A percentile compares a stretch with the other conserved stretches of the same genome.
phyloP scores from a whole-genome alignment of 2,797 vertebrate genomes.

The Sebastes hopkinsi region DNA sequence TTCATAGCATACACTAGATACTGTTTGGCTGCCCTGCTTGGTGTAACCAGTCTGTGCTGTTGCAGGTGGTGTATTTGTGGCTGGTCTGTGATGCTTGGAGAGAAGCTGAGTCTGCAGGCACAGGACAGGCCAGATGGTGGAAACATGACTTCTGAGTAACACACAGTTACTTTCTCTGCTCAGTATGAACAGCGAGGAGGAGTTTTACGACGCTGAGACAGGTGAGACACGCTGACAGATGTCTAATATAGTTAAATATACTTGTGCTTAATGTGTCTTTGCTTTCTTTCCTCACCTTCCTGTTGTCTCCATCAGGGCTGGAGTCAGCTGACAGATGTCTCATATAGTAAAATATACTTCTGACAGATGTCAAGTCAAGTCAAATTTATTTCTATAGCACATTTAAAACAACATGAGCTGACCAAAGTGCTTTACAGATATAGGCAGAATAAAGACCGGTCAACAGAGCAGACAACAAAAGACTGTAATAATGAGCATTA shows the following conservation, averaged over 20 bases:
- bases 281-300: conserved; percentile 15
- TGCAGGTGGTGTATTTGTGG: conserved; percentile 52
- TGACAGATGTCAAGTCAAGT: conserved; percentile 40
- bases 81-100: conserved; percentile 62
- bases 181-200: conserved; percentile 96
- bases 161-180: conserved; percentile 50
- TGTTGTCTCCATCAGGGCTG: conserved; percentile 42
- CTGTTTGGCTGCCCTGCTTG: background rate
- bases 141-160: conserved; percentile 78
- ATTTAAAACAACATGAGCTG: too few species aligned
- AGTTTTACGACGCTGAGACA: conserved; percentile 97
- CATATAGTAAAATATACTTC: background rate
- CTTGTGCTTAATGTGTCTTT: background rate
- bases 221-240: conserved; percentile 75
- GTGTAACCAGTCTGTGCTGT: conserved; percentile 45
- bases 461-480: too few species aligned
- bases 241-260: fast-evolving
- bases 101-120: conserved; percentile 45
- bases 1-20: background rate
- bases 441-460: too few species aligned
- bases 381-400: too few species aligned
- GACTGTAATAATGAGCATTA: too few species aligned
- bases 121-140: conserved; percentile 41
- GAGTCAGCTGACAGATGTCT: conserved; percentile 80
- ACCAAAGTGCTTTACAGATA: too few species aligned